Evolutionary conservation across 1,140 invertebrate species (phyloP).

Genomic region (Spodoptera frugiperda): DNA sequence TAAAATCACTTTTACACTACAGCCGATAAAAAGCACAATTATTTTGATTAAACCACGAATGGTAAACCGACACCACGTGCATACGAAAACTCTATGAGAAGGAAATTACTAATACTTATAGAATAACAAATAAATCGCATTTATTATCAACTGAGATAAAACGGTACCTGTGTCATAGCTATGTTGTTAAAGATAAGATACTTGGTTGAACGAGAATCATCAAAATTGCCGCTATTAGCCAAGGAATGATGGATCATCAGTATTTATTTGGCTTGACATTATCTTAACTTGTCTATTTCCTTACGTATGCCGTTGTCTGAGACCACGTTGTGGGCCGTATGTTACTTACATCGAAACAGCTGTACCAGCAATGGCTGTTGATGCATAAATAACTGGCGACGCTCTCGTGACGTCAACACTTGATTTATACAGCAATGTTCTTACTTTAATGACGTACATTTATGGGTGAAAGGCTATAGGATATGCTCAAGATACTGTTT

Average conservation of each 20-base stretch:
- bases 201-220: neutral
- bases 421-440: conserved; percentile 30
- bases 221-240: neutral
- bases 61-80: neutral
- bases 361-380: conserved; percentile 18
- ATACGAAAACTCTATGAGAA: conserved; percentile 8
- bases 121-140: conserved; percentile 12
- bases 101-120: conserved; percentile 5
- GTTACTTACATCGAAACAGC: conserved; percentile 25
- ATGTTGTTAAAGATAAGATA: conserved; percentile 17
- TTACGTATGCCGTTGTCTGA: neutral
- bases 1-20: neutral
- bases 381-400: neutral
- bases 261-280: conserved; percentile 4
- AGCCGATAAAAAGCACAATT: neutral
- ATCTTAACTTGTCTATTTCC: neutral
- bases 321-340: neutral
- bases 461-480: conserved; percentile 7
- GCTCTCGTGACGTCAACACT: conserved; percentile 26
- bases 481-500: conserved; percentile 13
- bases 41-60: no score
- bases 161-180: conserved; percentile 9
- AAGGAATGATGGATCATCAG: conserved; percentile 8
- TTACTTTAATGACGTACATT: conserved; percentile 10
- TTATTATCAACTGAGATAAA: conserved; percentile 31